Evolutionary conservation across 1,140 invertebrate genomes (phyloP).

Genomic region (Anthonomus grandis): DNA sequence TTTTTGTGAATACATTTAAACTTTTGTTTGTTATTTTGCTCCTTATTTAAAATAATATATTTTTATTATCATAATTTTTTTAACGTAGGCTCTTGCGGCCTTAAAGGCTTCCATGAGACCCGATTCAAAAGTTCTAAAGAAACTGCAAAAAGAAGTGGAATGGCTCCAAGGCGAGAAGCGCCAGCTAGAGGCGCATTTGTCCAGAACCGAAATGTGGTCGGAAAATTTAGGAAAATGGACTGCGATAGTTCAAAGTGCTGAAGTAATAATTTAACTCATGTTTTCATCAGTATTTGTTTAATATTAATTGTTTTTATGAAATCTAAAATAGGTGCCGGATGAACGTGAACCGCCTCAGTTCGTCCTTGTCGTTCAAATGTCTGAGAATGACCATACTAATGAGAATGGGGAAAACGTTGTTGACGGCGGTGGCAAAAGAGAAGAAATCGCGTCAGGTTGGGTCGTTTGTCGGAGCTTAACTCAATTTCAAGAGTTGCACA

Average conservation of each 20-base stretch:
- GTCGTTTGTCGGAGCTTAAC: conserved; percentile 76
- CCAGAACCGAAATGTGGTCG: conserved; percentile 84
- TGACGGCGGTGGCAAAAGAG: conserved; percentile 55
- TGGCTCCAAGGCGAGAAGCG: conserved; percentile 73
- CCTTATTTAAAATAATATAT: too few relatives aligned
- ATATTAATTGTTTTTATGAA: background rate
- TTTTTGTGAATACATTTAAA: too few relatives aligned
- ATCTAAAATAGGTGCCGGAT: conserved; percentile 65
- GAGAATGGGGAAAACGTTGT: too few relatives aligned
- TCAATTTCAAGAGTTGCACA: conserved; percentile 81
- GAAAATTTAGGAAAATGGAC: conserved; percentile 84
- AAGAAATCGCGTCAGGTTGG: conserved; percentile 75
- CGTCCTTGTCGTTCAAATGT: conserved; percentile 75
- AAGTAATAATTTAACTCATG: conserved; percentile 53
- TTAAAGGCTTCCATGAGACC: conserved; percentile 71
- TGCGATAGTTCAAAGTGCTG: conserved; percentile 75
- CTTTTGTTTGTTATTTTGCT: too few relatives aligned
- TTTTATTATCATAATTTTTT: too few relatives aligned
- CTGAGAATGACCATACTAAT: conserved; percentile 53
- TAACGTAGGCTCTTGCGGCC: conserved; percentile 77
- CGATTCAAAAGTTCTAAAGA: conserved; percentile 69
- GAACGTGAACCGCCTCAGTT: conserved; percentile 79
- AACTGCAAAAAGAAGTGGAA: conserved; percentile 79
- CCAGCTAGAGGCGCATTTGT: conserved; percentile 76
- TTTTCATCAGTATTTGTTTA: background rate